phyloP scores from a whole-genome alignment of 2,797 vertebrate genomes.

The Artibeus jamaicensis region DNA sequence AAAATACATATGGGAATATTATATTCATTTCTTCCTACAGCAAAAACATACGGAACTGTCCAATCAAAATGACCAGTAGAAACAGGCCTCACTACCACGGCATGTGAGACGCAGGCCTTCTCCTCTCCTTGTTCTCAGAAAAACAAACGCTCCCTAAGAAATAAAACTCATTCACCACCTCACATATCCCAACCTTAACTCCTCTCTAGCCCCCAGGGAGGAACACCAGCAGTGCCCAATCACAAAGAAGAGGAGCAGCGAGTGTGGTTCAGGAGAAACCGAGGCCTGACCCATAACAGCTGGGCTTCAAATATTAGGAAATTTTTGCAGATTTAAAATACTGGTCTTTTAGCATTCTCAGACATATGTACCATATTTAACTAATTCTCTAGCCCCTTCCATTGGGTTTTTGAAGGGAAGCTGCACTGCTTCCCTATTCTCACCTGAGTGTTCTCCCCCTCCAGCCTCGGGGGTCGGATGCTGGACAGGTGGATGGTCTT shows the following conservation, averaged over 20 bases:
- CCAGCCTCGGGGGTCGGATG: constrained; percentile 94
- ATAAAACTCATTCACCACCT: background rate
- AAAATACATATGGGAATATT: background rate
- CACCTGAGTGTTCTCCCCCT: constrained; percentile 90
- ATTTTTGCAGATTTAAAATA: background rate
- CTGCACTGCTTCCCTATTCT: background rate
- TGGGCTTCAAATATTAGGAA: background rate
- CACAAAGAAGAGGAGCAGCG: background rate
- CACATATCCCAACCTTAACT: background rate
- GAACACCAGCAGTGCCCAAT: background rate
- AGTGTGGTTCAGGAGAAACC: background rate
- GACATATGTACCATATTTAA: background rate
- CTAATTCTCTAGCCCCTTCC: background rate
- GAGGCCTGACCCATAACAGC: background rate
- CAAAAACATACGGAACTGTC: background rate
- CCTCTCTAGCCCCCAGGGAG: background rate
- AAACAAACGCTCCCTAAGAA: background rate
- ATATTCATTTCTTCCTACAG: background rate
- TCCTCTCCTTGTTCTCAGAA: background rate
- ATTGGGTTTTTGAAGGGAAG: background rate
- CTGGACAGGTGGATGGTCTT: constrained; percentile 98
- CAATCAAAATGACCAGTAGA: constrained; percentile 38
- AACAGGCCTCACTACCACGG: background rate
- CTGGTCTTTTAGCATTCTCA: background rate
- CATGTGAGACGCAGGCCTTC: background rate